These are phyloP conservation scores for Linepithema humile DNA, from an alignment of 1,140 invertebrate species.

Conservation along the genomic window DNA sequence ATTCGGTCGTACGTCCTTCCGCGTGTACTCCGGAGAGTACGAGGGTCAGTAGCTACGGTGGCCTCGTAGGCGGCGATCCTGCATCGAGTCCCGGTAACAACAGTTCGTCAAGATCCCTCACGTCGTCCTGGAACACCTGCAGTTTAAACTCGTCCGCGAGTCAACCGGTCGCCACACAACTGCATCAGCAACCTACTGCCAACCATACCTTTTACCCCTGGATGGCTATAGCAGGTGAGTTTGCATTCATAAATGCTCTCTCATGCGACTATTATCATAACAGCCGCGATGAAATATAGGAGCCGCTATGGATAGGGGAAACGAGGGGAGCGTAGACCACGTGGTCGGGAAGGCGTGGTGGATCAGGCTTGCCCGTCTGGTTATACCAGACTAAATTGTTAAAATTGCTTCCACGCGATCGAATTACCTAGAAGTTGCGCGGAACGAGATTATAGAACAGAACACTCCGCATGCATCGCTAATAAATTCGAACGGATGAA, in stretches of 20 bases:
- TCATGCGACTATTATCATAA: slow-evolving; percentile 75
- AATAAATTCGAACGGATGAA: slow-evolving; percentile 27
- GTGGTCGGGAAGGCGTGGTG: slow-evolving; percentile 72
- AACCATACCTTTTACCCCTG: slow-evolving; percentile 98
- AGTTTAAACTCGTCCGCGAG: slow-evolving; percentile 90
- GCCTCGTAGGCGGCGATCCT: slow-evolving; percentile 89
- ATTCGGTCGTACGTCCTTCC: slow-evolving; percentile 90
- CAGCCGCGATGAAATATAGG: slow-evolving; percentile 76
- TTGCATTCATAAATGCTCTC: slow-evolving; percentile 68
- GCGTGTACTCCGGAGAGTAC: slow-evolving; percentile 93
- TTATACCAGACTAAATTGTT: slow-evolving; percentile 55
- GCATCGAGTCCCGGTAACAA: slow-evolving; percentile 90
- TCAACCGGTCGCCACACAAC: slow-evolving; percentile 91
- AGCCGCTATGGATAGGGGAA: slow-evolving; percentile 65
- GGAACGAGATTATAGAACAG: slow-evolving; percentile 32
- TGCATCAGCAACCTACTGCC: slow-evolving; percentile 92
- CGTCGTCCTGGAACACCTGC: slow-evolving; percentile 92
- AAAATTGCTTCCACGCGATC: slow-evolving; percentile 50
- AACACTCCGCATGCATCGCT: background rate
- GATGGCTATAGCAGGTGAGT: slow-evolving; percentile 99
- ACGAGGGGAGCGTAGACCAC: slow-evolving; percentile 63
- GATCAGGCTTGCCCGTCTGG: slow-evolving; percentile 58
- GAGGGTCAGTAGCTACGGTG: slow-evolving; percentile 88
- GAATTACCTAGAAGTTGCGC: slow-evolving; percentile 18
- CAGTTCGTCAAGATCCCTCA: slow-evolving; percentile 87